Percentiles rank a stretch among this genome's conserved stretches.
Conservation (phyloP, 2,113 vertebrate species). For the Cinclus mexicanus region DNA sequence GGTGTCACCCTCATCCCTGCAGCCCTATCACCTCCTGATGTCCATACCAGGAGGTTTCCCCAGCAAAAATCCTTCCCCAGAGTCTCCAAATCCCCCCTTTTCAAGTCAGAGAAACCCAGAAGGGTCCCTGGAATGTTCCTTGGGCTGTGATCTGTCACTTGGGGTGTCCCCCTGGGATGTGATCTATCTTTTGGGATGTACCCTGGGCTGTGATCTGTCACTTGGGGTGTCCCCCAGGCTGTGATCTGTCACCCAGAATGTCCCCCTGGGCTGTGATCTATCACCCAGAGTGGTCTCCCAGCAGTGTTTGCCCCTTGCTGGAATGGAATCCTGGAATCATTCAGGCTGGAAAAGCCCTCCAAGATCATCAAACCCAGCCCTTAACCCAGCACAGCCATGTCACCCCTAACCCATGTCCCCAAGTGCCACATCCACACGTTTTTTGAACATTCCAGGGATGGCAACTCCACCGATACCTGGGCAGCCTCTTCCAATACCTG, state of each 20-base stretch:
- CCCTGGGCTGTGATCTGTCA: neutral
- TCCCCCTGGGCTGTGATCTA: neutral
- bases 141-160: neutral
- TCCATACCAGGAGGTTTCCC: rapidly evolving
- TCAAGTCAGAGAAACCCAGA: neutral
- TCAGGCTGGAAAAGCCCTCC: neutral
- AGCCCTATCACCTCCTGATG: neutral
- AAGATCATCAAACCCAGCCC: neutral
- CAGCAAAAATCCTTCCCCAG: neutral
- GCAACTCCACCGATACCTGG: neutral
- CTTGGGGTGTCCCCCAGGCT: rapidly evolving
- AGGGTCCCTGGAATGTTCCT: neutral
- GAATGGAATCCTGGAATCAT: neutral
- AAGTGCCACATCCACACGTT: rapidly evolving
- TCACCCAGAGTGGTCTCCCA: neutral
- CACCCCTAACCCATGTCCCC: neutral
- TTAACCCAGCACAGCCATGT: rapidly evolving
- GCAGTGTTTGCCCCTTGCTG: rapidly evolving
- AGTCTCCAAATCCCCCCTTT: rapidly evolving
- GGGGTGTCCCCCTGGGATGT: neutral
- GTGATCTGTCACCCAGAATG: rapidly evolving
- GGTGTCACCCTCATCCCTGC: neutral
- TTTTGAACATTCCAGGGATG: neutral
- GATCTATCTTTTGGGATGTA: rapidly evolving
- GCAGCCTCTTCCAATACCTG: neutral